Percentiles rank a stretch among this genome's conserved stretches.
These are phyloP conservation scores for Apus apus DNA, from an alignment of 2,113 vertebrate species.

Conservation along the genomic window DNA sequence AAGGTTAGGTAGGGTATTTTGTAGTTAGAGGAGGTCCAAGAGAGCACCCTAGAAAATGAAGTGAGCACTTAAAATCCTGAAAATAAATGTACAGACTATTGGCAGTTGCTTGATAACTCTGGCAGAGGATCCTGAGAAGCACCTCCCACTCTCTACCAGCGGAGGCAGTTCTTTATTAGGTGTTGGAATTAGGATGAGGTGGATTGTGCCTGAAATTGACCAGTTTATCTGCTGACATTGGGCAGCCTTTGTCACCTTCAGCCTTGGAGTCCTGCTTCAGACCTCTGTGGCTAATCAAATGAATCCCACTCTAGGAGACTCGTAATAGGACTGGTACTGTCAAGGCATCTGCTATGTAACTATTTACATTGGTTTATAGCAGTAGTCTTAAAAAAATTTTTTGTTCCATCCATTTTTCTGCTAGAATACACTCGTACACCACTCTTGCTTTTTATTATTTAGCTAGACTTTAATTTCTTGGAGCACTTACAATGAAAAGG, in stretches of 20 bases:
- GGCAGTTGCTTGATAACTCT: neutral
- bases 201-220: neutral
- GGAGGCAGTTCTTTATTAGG: neutral
- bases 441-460: neutral
- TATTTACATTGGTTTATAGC: neutral
- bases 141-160: neutral
- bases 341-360: neutral
- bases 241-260: neutral
- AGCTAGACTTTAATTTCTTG: neutral
- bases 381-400: neutral
- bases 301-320: neutral
- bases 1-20: accelerated
- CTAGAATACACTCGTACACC: neutral
- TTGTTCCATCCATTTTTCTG: neutral
- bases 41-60: neutral
- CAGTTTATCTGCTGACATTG: neutral
- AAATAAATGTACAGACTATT: neutral
- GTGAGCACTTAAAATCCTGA: neutral
- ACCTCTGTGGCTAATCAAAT: neutral
- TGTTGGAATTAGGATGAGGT: neutral
- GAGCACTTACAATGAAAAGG: neutral
- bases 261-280: neutral
- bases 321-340: neutral
- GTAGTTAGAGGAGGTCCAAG: neutral
- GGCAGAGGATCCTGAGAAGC: neutral